phyloP scores from a whole-genome alignment of 2,113 vertebrate genomes.

The Lepisosteus osseus region DNA sequence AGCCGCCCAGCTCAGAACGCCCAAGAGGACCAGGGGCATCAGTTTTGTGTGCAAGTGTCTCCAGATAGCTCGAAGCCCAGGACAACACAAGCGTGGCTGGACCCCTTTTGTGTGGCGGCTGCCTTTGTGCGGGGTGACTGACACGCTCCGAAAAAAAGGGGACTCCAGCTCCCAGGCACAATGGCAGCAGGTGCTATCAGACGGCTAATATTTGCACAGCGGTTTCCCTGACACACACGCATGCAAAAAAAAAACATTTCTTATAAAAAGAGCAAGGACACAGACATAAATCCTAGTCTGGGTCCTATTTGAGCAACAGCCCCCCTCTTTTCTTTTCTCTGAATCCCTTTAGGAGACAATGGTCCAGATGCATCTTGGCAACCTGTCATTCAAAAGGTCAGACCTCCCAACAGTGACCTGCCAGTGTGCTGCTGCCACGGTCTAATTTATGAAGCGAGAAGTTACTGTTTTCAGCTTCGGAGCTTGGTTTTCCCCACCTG shows the following conservation, averaged over 20 bases:
- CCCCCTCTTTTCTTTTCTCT: conserved; percentile 33
- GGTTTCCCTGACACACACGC: conserved; percentile 57
- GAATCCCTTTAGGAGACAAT: conserved; percentile 63
- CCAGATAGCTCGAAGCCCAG: conserved; percentile 35
- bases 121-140: conserved; percentile 55
- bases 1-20: conserved; percentile 23
- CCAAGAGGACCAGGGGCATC: conserved; percentile 32
- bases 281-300: conserved; percentile 60
- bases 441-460: conserved; percentile 22
- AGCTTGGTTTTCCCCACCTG: conserved; percentile 21
- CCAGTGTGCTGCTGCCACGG: conserved; percentile 6
- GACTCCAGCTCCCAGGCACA: conserved; percentile 26
- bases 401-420: conserved; percentile 26
- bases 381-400: conserved; percentile 62
- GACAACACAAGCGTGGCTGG: conserved; percentile 39
- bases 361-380: conserved; percentile 60
- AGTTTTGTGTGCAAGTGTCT: conserved; percentile 42
- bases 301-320: conserved; percentile 38
- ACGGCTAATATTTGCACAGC: conserved; percentile 66
- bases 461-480: neutral
- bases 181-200: conserved; percentile 71
- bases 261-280: conserved; percentile 53
- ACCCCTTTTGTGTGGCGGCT: conserved; percentile 49
- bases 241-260: conserved; percentile 49
- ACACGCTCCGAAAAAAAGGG: conserved; percentile 47